Evolutionary conservation across 2,888 invertebrate genomes (phyloP).

Genomic region (Oscheius sp.): DNA sequence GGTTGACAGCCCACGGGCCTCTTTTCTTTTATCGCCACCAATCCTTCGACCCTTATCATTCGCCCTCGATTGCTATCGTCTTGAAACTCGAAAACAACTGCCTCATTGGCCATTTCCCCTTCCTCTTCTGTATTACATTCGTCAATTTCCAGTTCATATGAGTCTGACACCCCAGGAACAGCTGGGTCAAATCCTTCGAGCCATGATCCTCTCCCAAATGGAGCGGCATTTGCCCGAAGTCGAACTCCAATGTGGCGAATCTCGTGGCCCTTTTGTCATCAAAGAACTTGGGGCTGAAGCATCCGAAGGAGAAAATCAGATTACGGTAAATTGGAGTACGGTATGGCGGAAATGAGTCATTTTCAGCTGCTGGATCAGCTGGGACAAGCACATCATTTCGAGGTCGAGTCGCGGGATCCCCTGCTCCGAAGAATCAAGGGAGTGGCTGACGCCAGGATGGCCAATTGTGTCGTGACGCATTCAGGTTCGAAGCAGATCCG

Average conservation of each 20-base stretch:
- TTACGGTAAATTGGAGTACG: conserved; percentile 31
- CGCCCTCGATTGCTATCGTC: conserved; percentile 7
- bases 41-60: background rate
- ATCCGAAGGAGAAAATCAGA: conserved; percentile 36
- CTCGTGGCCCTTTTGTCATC: conserved; percentile 34
- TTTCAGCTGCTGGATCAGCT: conserved; percentile 46
- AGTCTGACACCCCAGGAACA: conserved; percentile 14
- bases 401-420: conserved; percentile 32
- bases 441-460: conserved; percentile 38
- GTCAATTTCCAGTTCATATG: background rate
- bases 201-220: conserved; percentile 7
- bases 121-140: background rate
- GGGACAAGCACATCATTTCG: conserved; percentile 40
- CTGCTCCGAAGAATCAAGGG: conserved; percentile 35
- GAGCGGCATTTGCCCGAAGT: conserved; percentile 1
- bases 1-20: background rate
- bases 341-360: background rate
- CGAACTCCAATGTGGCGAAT: conserved; percentile 40
- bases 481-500: conserved; percentile 37
- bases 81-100: conserved; percentile 29
- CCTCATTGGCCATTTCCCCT: background rate
- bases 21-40: background rate
- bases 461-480: conserved; percentile 48
- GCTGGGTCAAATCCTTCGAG: conserved; percentile 9
- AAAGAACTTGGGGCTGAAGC: conserved; percentile 30